phyloP scores from a whole-genome alignment of 64 coral and sea anemone genomes.

The Pachyseris speciosa region DNA sequence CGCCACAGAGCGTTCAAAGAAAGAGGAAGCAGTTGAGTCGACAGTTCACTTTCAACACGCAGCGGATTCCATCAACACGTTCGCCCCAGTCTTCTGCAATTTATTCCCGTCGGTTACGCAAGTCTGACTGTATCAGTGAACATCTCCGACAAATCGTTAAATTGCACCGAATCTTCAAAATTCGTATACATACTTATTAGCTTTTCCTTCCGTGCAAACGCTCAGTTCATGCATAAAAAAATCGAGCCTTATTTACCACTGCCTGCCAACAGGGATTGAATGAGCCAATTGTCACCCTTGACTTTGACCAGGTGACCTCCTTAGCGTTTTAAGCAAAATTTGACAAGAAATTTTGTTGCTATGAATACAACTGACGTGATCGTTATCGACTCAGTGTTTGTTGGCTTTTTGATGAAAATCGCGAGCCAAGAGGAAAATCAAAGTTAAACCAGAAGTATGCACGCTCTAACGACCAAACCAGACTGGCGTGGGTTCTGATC shows the following conservation, averaged over 20 bases:
- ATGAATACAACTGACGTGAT: conserved; percentile 18
- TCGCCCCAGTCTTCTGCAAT: no score
- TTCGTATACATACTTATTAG: no score
- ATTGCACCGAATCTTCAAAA: no score
- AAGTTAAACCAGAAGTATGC: not conserved
- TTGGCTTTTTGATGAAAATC: not conserved
- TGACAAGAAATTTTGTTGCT: not conserved
- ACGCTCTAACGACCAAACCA: not conserved
- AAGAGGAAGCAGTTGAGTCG: conserved; percentile 59
- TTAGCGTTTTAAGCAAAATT: not conserved
- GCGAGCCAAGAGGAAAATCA: not conserved
- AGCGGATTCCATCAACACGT: no score
- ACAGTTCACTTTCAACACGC: no score
- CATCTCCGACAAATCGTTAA: no score
- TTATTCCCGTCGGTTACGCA: no score
- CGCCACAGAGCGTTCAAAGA: conserved; percentile 81
- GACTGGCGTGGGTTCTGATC: not conserved
- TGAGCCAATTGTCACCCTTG: not conserved
- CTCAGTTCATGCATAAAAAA: no score
- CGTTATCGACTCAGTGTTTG: not conserved
- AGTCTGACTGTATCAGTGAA: no score
- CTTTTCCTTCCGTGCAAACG: no score
- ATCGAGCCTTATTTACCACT: no score
- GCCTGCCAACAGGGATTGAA: not conserved
- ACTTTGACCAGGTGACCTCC: not conserved